These are phyloP conservation scores for Troides helena DNA, from an alignment of 2,888 invertebrate species.

Conservation along the genomic window DNA sequence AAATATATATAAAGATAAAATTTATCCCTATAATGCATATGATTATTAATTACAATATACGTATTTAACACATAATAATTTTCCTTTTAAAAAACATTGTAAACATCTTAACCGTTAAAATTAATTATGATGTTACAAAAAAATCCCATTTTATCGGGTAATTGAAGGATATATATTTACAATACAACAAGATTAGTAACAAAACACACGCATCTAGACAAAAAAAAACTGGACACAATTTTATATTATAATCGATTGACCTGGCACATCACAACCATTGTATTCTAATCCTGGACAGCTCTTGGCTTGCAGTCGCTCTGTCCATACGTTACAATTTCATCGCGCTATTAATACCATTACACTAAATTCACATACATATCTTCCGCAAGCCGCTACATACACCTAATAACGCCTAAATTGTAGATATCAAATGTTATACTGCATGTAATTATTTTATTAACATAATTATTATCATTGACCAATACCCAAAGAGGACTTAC, in stretches of 20 bases:
- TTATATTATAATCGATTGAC: conserved; percentile 7
- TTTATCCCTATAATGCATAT: no score
- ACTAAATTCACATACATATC: not conserved
- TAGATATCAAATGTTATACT: no score
- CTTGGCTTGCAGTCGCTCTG: conserved; percentile 17
- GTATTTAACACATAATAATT: no score
- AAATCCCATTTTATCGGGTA: not conserved
- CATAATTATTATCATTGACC: no score
- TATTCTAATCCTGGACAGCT: conserved; percentile 14
- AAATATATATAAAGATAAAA: no score
- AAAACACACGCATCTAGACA: not conserved
- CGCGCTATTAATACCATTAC: conserved; percentile 4
- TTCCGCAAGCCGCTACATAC: not conserved
- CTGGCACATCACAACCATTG: conserved; percentile 16
- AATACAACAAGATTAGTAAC: not conserved
- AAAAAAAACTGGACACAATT: not conserved
- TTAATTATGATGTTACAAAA: not conserved
- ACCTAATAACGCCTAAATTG: no score
- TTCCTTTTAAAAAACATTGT: no score
- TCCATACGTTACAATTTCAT: conserved; percentile 9
- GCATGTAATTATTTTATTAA: no score
- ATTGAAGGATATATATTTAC: not conserved
- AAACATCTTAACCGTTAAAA: no score
- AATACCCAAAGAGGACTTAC: no score
- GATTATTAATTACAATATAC: no score